Percentiles rank a stretch among this genome's conserved stretches.
Conservation (phyloP, 2,797 vertebrate genomes). For the Chiroxiphia lanceolata region DNA sequence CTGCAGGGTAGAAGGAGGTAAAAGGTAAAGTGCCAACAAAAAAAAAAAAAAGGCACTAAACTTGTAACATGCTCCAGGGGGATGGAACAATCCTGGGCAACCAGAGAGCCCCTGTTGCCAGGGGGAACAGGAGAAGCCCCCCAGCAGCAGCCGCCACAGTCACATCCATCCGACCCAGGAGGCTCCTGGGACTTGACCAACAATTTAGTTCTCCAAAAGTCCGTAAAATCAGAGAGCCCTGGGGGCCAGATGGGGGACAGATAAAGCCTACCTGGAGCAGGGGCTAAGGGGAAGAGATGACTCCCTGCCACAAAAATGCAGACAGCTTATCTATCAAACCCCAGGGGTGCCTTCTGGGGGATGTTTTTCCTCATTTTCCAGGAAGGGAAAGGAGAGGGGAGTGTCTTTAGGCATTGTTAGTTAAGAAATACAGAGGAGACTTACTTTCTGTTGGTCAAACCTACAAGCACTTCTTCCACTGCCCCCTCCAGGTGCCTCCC, state of each 20-base stretch:
- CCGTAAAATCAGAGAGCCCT: not conserved
- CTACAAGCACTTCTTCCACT: not conserved
- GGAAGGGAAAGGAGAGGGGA: not conserved
- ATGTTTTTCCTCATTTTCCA: not conserved
- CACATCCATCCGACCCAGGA: not conserved
- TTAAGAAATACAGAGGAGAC: not conserved
- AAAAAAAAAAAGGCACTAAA: not conserved
- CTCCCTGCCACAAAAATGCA: not conserved
- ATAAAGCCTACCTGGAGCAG: not conserved
- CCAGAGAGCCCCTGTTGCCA: not conserved
- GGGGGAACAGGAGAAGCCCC: not conserved
- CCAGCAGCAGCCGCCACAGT: not conserved
- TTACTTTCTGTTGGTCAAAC: not conserved
- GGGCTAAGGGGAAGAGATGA: not conserved
- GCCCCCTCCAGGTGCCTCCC: not conserved
- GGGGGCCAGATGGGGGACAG: not conserved
- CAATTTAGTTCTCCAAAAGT: rapidly evolving
- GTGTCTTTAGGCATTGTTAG: not conserved
- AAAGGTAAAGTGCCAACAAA: not conserved
- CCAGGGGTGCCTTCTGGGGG: not conserved
- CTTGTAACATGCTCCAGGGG: not conserved
- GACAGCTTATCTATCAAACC: not conserved
- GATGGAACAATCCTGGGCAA: not conserved
- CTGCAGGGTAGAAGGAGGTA: not conserved
- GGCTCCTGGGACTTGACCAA: not conserved